phyloP scores from a whole-genome alignment of 2,113 vertebrate species.

The Corydoras maculifer region DNA sequence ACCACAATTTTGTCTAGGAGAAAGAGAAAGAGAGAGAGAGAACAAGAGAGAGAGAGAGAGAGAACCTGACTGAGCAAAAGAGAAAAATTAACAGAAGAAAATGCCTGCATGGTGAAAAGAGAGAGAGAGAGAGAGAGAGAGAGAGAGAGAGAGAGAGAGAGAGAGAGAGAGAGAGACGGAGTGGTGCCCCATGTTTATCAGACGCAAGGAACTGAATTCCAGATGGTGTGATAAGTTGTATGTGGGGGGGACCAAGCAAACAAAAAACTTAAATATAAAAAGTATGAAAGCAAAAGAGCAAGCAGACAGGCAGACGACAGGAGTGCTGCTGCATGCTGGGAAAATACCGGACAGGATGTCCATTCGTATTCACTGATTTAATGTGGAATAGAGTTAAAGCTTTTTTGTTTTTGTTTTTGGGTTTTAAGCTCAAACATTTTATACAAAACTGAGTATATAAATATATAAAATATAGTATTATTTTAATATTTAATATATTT shows the following conservation, averaged over 20 bases:
- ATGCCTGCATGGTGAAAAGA: not conserved
- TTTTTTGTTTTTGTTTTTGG: not conserved
- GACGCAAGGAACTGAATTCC: constrained; percentile 59
- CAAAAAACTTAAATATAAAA: constrained; percentile 65
- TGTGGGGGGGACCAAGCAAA: constrained; percentile 60
- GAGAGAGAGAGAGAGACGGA: constrained; percentile 46
- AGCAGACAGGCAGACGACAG: constrained; percentile 58
- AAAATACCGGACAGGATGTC: constrained; percentile 17
- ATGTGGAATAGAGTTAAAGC: constrained; percentile 26
- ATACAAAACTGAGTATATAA: too few relatives aligned
- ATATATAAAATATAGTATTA: too few relatives aligned
- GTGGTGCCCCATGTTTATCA: constrained; percentile 60
- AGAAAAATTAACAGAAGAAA: too few relatives aligned
- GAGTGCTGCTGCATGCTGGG: constrained; percentile 33
- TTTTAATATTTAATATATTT: too few relatives aligned
- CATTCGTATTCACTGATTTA: constrained; percentile 17
- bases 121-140: constrained; percentile 22
- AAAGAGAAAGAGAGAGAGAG: constrained; percentile 21
- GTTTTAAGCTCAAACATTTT: not conserved
- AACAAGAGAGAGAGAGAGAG: constrained; percentile 36
- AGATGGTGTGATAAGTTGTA: constrained; percentile 60
- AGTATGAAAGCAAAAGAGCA: constrained; percentile 42
- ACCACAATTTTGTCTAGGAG: constrained; percentile 58
- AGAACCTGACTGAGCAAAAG: too few relatives aligned
- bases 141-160: constrained; percentile 23